phyloP scores from a whole-genome alignment of 2,797 vertebrate genomes.

The Champsocephalus gunnari region DNA sequence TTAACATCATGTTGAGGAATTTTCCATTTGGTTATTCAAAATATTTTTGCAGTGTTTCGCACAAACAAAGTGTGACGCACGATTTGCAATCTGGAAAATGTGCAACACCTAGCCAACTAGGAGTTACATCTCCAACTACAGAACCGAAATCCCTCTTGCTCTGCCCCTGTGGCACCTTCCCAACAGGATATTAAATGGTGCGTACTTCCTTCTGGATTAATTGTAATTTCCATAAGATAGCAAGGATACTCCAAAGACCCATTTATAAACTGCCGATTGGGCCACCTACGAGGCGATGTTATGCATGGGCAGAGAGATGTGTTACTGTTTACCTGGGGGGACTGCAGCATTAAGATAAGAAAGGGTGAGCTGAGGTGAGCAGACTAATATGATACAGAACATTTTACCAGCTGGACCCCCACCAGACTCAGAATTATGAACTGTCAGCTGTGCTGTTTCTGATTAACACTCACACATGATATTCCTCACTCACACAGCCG shows the following conservation, averaged over 20 bases:
- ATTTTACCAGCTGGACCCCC: conserved; percentile 51
- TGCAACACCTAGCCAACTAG: conserved; percentile 29
- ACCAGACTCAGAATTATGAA: conserved; percentile 53
- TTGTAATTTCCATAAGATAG: conserved; percentile 69
- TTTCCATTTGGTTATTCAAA: conserved; percentile 40
- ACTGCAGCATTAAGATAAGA: conserved; percentile 42
- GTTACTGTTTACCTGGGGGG: conserved; percentile 56
- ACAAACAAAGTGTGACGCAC: conserved; percentile 2
- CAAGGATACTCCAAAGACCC: conserved; percentile 54
- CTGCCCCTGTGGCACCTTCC: conserved; percentile 59
- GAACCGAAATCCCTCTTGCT: conserved; percentile 44
- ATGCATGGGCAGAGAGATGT: conserved; percentile 34
- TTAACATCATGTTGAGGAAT: conserved; percentile 38
- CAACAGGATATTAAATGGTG: conserved; percentile 70
- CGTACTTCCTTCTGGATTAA: conserved; percentile 62
- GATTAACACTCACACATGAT: conserved; percentile 61
- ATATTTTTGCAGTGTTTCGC: conserved; percentile 17
- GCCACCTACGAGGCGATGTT: conserved; percentile 62
- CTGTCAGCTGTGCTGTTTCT: conserved; percentile 66
- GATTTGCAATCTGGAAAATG: conserved; percentile 1
- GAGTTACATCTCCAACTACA: conserved; percentile 32
- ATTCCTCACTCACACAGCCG: conserved; percentile 51
- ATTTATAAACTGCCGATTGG: conserved; percentile 32
- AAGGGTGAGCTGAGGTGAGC: conserved; percentile 64
- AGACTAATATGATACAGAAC: conserved; percentile 54